Percentiles rank a stretch among this genome's conserved stretches.
phyloP scores from a whole-genome alignment of 2,888 invertebrate genomes.

The Drosophila histrio region DNA sequence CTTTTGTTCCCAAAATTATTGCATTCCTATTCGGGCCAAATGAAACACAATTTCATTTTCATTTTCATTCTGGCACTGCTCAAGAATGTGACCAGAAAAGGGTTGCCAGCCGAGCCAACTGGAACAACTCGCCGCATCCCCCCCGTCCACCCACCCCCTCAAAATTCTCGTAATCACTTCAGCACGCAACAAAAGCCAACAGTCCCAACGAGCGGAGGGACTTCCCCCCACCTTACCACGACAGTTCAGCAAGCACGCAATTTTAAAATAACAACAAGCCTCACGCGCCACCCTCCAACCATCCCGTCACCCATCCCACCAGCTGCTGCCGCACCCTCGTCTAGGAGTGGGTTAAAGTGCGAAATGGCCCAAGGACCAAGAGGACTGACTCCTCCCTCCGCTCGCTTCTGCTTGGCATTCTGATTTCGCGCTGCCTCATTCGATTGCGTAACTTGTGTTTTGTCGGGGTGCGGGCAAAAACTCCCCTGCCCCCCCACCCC shows the following conservation, averaged over 20 bases:
- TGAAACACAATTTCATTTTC: constrained; percentile 68
- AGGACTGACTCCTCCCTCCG: constrained; percentile 8
- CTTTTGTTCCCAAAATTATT: constrained; percentile 63
- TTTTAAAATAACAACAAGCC: constrained; percentile 74
- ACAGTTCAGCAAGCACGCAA: constrained; percentile 68
- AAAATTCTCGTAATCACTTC: constrained; percentile 56
- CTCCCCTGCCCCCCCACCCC: constrained; percentile 16
- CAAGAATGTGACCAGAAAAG: constrained; percentile 38
- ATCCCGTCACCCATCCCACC: constrained; percentile 24
- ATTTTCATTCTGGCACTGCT: constrained; percentile 26
- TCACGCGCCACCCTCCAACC: constrained; percentile 58
- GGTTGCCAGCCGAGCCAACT: constrained; percentile 23
- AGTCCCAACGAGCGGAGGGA: constrained; percentile 1
- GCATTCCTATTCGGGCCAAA: constrained; percentile 66
- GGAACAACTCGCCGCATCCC: neutral
- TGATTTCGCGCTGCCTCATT: constrained; percentile 67
- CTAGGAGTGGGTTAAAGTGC: constrained; percentile 48
- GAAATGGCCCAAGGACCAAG: constrained; percentile 61
- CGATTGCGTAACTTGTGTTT: constrained; percentile 73
- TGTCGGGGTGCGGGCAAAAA: neutral
- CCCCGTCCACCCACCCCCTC: neutral
- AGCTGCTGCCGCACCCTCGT: constrained; percentile 34
- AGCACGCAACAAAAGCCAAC: constrained; percentile 56
- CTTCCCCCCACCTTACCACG: constrained; percentile 1
- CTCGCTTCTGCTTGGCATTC: constrained; percentile 14